Percentiles rank a stretch among this genome's conserved stretches.
Evolutionary conservation across 2,888 invertebrate genomes (phyloP).

Genomic region (Agonopterix arenella): DNA sequence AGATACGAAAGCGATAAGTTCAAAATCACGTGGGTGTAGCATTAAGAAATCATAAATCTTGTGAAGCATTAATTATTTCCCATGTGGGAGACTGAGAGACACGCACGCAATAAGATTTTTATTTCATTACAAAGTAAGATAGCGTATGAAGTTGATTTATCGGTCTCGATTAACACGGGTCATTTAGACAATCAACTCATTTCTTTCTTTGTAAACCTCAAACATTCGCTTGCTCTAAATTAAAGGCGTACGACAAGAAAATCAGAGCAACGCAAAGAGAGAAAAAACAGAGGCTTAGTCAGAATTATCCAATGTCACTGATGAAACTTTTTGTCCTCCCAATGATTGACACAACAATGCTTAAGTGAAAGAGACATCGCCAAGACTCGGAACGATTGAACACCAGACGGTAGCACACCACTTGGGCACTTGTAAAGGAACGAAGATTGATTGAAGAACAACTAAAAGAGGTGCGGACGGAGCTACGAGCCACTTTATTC

Average conservation of each 20-base stretch:
- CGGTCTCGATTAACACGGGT: too few species aligned
- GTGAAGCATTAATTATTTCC: slow-evolving; percentile 52
- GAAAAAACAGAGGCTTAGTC: too few species aligned
- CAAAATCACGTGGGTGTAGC: slow-evolving; percentile 50
- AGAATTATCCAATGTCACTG: too few species aligned
- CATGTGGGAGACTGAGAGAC: slow-evolving; percentile 23
- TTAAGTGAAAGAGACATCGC: neutral
- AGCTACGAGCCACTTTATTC: too few species aligned
- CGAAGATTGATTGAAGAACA: neutral
- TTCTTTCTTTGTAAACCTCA: too few species aligned
- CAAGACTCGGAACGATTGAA: neutral
- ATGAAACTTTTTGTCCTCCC: neutral
- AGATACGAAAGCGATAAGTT: slow-evolving; percentile 33
- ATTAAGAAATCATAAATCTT: slow-evolving; percentile 67
- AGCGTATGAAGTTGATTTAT: slow-evolving; percentile 55
- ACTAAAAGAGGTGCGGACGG: neutral
- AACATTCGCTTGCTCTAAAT: too few species aligned
- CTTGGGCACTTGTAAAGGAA: neutral
- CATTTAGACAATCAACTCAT: too few species aligned
- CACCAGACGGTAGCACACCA: too few species aligned
- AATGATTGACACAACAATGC: slow-evolving; percentile 1
- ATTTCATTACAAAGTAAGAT: slow-evolving; percentile 61
- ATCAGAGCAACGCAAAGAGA: too few species aligned
- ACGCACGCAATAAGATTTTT: slow-evolving; percentile 40
- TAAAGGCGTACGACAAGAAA: too few species aligned